phyloP scores from a whole-genome alignment of 2,797 vertebrate species.

The Pipistrellus kuhlii region DNA sequence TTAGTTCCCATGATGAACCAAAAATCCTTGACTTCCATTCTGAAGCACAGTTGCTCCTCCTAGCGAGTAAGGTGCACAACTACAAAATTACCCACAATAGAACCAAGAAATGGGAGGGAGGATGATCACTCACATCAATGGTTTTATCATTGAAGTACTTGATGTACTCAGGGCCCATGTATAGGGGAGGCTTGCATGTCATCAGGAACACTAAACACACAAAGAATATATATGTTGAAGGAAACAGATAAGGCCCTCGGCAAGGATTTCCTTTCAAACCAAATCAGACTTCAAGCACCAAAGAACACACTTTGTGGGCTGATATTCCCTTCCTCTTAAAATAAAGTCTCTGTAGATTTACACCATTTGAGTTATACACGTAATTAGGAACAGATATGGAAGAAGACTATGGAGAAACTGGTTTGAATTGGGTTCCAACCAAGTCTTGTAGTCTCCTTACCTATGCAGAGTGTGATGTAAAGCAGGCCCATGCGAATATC shows the following conservation, averaged over 20 bases:
- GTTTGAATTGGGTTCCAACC: not conserved
- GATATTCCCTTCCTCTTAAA: conserved; percentile 20
- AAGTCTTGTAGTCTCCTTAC: conserved; percentile 86
- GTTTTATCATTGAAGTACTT: conserved; percentile 97
- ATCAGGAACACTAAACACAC: conserved; percentile 93
- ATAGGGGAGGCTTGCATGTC: conserved; percentile 96
- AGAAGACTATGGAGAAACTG: not conserved
- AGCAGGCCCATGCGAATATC: conserved; percentile 96
- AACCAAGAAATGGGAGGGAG: not conserved
- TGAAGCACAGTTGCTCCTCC: not conserved
- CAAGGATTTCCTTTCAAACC: not conserved
- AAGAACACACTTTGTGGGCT: not conserved
- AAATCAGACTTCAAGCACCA: not conserved
- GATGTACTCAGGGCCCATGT: conserved; percentile 98
- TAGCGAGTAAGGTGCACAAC: not conserved
- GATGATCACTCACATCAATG: conserved; percentile 92
- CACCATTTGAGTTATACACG: not conserved
- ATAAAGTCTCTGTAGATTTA: not conserved
- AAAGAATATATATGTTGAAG: not conserved
- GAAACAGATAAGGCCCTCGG: not conserved
- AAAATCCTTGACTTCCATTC: not conserved
- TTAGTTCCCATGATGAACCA: not conserved
- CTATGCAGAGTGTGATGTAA: conserved; percentile 94
- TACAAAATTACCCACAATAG: not conserved
- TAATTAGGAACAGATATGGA: not conserved